Conservation (phyloP, 2,113 vertebrate genomes). For the Cnemophilus loriae region DNA sequence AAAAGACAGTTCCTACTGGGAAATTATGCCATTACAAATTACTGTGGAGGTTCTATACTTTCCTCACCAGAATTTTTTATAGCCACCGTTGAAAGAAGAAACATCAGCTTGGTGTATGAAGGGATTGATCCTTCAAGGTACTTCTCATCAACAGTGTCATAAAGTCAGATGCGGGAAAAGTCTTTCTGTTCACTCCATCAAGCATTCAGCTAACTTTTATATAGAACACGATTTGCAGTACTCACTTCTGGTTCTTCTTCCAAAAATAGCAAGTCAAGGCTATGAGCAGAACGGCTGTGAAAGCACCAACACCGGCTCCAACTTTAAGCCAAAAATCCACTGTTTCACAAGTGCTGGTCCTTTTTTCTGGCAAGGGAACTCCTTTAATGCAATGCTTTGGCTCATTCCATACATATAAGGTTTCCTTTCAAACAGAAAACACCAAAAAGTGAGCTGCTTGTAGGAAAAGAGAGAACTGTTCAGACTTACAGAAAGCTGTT, state of each 20-base stretch:
- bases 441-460: neutral
- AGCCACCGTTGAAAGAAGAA: neutral
- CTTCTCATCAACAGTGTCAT: neutral
- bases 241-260: slow-evolving; percentile 97
- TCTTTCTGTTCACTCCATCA: neutral
- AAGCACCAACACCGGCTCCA: slow-evolving; percentile 83
- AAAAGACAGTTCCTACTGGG: neutral
- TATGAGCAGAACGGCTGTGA: slow-evolving; percentile 85
- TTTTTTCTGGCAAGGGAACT: slow-evolving; percentile 84
- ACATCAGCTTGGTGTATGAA: neutral
- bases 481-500: neutral
- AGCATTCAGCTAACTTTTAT: neutral
- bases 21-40: neutral
- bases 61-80: neutral
- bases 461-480: neutral
- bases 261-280: slow-evolving; percentile 96
- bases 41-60: neutral
- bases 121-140: neutral
- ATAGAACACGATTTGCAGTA: neutral
- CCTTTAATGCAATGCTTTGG: slow-evolving; percentile 90
- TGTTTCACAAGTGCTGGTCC: slow-evolving; percentile 80
- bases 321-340: slow-evolving; percentile 92
- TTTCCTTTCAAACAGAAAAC: slow-evolving; percentile 75
- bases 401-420: slow-evolving; percentile 91
- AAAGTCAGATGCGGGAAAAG: neutral